Percentiles rank a stretch among this genome's conserved stretches.
Conservation (phyloP, 1,140 invertebrate species). For the Streblospio benedicti region DNA sequence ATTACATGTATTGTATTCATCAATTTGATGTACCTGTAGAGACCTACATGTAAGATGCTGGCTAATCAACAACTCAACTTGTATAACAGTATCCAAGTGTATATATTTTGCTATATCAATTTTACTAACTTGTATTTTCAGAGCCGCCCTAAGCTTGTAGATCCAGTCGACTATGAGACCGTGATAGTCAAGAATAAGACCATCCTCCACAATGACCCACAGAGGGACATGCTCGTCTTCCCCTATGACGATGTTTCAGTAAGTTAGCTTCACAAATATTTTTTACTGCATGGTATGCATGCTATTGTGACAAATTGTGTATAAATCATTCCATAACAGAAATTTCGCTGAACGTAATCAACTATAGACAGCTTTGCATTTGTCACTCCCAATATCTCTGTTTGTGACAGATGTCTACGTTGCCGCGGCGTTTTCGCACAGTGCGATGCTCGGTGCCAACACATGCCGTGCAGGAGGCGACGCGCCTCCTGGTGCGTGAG, state of each 20-base stretch:
- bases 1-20: no score
- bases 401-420: slow-evolving; percentile 71
- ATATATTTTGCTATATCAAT: slow-evolving; percentile 9
- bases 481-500: slow-evolving; percentile 69
- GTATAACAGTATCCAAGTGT: slow-evolving; percentile 21
- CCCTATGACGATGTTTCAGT: slow-evolving; percentile 84
- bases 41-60: no score
- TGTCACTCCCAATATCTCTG: no score
- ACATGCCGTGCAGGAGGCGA: slow-evolving; percentile 36
- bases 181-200: slow-evolving; percentile 84
- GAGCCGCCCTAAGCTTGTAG: slow-evolving; percentile 67
- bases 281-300: no score
- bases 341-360: no score
- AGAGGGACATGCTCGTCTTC: slow-evolving; percentile 77
- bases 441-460: slow-evolving; percentile 60
- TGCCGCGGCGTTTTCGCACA: slow-evolving; percentile 69
- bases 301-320: no score
- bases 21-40: no score
- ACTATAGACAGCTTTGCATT: no score
- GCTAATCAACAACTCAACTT: no score
- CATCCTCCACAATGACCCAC: slow-evolving; percentile 82
- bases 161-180: slow-evolving; percentile 81
- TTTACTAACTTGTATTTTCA: slow-evolving; percentile 48
- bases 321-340: no score
- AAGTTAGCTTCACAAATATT: slow-evolving; percentile 52